phyloP scores from a whole-genome alignment of 2,797 vertebrate genomes.

The Arctocebus calabarensis region DNA sequence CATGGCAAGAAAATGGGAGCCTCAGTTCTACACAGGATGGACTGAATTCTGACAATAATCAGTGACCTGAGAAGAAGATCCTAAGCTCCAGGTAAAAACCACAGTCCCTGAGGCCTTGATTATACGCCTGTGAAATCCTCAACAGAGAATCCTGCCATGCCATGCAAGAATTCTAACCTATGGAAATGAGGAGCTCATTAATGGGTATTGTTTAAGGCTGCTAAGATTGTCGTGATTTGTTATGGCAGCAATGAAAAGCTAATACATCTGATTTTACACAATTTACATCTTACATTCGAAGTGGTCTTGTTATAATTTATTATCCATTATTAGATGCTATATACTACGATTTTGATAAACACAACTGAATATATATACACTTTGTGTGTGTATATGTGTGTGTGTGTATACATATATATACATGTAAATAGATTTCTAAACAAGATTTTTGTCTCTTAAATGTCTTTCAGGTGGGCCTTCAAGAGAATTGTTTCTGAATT shows the following conservation, averaged over 20 bases:
- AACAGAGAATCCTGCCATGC: background rate
- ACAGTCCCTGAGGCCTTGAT: background rate
- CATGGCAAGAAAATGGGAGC: background rate
- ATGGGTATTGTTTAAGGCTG: background rate
- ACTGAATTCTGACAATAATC: background rate
- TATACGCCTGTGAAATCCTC: background rate
- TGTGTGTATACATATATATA: background rate
- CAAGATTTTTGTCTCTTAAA: background rate
- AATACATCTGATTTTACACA: background rate
- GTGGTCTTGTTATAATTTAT: constrained; percentile 6
- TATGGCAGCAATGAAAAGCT: background rate
- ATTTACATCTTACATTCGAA: constrained; percentile 32
- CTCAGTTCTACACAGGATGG: background rate
- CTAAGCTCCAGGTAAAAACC: background rate
- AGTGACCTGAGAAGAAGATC: background rate
- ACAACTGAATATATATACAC: background rate
- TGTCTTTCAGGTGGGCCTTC: background rate
- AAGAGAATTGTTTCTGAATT: constrained; percentile 26
- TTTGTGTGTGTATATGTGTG: background rate
- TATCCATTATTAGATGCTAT: background rate
- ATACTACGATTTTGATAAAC: background rate
- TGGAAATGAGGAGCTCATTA: background rate
- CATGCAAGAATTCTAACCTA: background rate
- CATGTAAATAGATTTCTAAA: background rate
- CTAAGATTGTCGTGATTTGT: background rate